Percentiles rank a stretch among this genome's conserved stretches.
Conservation (phyloP, 2,113 vertebrate genomes). For the Scomber colias region DNA sequence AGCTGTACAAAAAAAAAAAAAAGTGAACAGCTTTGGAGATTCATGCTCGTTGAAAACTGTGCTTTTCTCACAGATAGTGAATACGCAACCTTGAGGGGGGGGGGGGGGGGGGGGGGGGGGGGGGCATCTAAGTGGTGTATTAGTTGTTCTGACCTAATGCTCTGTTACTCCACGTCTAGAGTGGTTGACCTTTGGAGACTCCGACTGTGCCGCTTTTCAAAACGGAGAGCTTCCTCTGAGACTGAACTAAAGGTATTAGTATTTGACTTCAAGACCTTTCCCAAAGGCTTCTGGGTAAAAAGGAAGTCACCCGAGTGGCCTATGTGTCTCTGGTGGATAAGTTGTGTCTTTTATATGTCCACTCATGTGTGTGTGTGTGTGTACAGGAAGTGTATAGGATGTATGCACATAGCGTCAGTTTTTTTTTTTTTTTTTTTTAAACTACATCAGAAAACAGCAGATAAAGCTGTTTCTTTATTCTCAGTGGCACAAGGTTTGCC, state of each 20-base stretch:
- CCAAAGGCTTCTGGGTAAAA: conserved; percentile 76
- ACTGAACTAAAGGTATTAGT: conserved; percentile 81
- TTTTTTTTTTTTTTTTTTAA: conserved; percentile 27
- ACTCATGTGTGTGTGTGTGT: conserved; percentile 9
- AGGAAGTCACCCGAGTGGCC: conserved; percentile 75
- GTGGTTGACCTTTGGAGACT: conserved; percentile 72
- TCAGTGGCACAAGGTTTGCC: conserved; percentile 25
- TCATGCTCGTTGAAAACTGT: conserved; percentile 56
- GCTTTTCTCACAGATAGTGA: conserved; percentile 55
- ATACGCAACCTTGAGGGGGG: conserved; percentile 23
- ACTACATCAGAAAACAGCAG: conserved; percentile 31
- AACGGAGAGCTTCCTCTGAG: conserved; percentile 70
- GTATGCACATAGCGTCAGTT: conserved; percentile 15
- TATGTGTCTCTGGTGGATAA: conserved; percentile 52
- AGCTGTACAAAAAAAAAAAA: neutral
- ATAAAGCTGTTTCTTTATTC: conserved; percentile 49
- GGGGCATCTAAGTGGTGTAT: conserved; percentile 54
- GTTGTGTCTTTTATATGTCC: conserved; percentile 26
- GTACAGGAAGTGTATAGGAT: conserved; percentile 1
- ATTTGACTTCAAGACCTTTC: conserved; percentile 76
- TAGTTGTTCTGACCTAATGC: conserved; percentile 75
- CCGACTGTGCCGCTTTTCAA: conserved; percentile 70
- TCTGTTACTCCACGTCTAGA: conserved; percentile 59
- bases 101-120: too few relatives aligned
- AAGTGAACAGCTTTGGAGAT: conserved; percentile 50